phyloP scores from a whole-genome alignment of 2,888 invertebrate species.

The Nymphalis c-album region DNA sequence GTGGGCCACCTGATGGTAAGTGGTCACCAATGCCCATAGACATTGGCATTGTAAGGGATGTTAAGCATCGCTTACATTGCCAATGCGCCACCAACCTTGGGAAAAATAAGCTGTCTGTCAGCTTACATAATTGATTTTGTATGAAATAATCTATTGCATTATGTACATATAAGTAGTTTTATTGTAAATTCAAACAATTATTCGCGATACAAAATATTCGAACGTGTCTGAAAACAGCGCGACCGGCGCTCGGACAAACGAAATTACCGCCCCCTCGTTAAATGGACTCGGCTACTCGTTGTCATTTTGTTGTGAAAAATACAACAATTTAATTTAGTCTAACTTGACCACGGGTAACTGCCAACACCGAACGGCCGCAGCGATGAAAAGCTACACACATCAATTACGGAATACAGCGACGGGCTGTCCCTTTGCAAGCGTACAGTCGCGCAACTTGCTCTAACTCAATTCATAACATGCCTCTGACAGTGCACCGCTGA shows the following conservation, averaged over 20 bases:
- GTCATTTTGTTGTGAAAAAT: conserved; percentile 74
- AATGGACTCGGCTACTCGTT: conserved; percentile 56
- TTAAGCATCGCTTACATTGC: no score
- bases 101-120: no score
- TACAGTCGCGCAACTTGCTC: conserved; percentile 60
- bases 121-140: no score
- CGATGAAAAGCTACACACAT: conserved; percentile 75
- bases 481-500: conserved; percentile 47
- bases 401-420: conserved; percentile 64
- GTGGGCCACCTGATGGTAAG: no score
- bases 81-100: no score
- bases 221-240: conserved; percentile 48
- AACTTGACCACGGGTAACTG: conserved; percentile 64
- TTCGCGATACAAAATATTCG: conserved; percentile 47
- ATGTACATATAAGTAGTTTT: neutral
- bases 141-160: neutral
- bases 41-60: no score
- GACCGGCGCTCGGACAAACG: conserved; percentile 52
- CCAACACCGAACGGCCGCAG: conserved; percentile 64
- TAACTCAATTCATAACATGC: conserved; percentile 71
- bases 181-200: conserved; percentile 28
- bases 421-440: conserved; percentile 55
- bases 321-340: conserved; percentile 78
- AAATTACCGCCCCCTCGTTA: conserved; percentile 66
- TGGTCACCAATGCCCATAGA: no score